A percentile compares a stretch with the other conserved stretches of the same genome.
Evolutionary conservation across 2,113 vertebrate species (phyloP).

Genomic region (Lanius collurio): DNA sequence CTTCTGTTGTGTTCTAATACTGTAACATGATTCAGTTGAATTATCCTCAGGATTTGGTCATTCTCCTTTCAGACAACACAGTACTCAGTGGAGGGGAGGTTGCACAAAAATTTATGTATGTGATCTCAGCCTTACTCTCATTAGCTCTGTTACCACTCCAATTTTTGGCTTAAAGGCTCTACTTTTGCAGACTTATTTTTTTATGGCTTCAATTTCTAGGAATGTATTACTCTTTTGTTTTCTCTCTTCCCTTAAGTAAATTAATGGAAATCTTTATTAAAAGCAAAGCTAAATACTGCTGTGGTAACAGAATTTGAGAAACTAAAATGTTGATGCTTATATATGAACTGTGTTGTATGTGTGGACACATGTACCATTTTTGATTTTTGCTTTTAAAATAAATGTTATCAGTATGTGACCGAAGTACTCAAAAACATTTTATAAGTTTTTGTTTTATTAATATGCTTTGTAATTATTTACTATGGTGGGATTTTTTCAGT

Average conservation of each 20-base stretch:
- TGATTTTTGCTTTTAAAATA: slow-evolving; percentile 35
- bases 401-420: not conserved
- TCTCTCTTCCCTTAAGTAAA: not conserved
- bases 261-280: not conserved
- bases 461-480: not conserved
- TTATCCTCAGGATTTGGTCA: not conserved
- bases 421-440: not conserved
- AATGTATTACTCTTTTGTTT: not conserved
- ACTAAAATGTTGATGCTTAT: not conserved
- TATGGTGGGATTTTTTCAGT: not conserved
- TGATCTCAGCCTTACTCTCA: not conserved
- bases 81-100: not conserved
- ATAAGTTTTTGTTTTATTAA: not conserved
- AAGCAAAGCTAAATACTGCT: not conserved
- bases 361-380: not conserved
- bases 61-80: not conserved
- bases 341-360: not conserved
- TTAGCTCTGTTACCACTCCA: not conserved
- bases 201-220: not conserved
- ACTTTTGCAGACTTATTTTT: not conserved
- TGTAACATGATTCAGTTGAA: not conserved
- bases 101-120: not conserved
- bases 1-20: not conserved
- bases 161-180: not conserved
- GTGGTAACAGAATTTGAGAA: not conserved